These are phyloP conservation scores for Anolis apletophallus DNA, from an alignment of 2,797 vertebrate species.

Conservation along the genomic window DNA sequence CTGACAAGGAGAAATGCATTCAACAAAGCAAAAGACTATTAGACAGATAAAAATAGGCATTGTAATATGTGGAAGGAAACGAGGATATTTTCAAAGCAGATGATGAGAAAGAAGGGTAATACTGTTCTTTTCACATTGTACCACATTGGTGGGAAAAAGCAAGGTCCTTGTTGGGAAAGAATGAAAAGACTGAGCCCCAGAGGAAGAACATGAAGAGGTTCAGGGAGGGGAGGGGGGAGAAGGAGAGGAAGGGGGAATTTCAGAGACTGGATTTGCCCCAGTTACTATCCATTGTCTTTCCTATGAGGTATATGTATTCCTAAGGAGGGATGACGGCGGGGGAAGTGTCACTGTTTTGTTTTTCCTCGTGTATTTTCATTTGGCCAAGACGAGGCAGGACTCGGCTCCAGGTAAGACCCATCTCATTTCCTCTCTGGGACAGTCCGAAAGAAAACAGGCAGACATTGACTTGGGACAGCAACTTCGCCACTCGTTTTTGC, in stretches of 20 bases:
- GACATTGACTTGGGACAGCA: not conserved
- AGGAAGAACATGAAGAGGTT: not conserved
- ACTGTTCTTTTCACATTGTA: not conserved
- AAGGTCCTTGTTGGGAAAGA: not conserved
- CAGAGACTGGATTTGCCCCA: not conserved
- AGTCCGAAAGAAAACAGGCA: not conserved
- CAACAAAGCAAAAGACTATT: not conserved
- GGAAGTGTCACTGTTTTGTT: too few relatives aligned
- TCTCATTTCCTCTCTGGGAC: conserved; percentile 17
- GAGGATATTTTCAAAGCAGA: accelerated
- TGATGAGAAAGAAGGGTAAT: not conserved
- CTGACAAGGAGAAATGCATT: not conserved
- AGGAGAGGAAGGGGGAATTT: not conserved
- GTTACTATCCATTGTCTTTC: conserved; percentile 6
- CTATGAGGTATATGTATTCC: not conserved
- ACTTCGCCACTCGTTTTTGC: not conserved
- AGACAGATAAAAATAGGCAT: not conserved
- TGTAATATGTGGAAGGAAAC: conserved; percentile 45
- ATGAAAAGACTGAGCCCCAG: not conserved
- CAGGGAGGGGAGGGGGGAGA: not conserved
- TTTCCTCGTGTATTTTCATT: not conserved
- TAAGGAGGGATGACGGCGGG: not conserved
- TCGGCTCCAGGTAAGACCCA: conserved; percentile 56
- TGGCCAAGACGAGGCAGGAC: conserved; percentile 5
- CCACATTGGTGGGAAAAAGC: not conserved